phyloP scores from a whole-genome alignment of 2,888 invertebrate species.

The Amiota minor region DNA sequence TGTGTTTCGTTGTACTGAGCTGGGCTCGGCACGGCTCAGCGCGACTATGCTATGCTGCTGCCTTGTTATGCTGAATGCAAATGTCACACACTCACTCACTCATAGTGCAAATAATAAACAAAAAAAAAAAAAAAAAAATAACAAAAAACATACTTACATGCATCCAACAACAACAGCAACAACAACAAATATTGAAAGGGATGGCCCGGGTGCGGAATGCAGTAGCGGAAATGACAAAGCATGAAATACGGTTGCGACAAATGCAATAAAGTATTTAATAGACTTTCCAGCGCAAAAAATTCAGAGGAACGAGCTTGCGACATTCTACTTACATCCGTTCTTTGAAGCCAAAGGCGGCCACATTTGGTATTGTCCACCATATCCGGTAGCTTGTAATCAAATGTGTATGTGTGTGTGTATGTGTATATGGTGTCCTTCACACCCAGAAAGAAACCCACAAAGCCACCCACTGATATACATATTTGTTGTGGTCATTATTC shows the following conservation, averaged over 20 bases:
- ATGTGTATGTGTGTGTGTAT: not conserved
- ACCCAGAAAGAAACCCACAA: no score
- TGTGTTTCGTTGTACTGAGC: not conserved
- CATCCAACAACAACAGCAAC: slow-evolving; percentile 10
- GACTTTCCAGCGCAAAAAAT: slow-evolving; percentile 49
- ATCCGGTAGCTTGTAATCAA: not conserved
- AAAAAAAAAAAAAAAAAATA: slow-evolving; percentile 39
- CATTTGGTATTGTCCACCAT: not conserved
- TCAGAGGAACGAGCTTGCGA: not conserved
- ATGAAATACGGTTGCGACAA: slow-evolving; percentile 69
- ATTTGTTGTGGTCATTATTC: slow-evolving; percentile 15
- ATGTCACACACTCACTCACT: slow-evolving; percentile 20
- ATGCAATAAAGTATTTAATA: slow-evolving; percentile 72
- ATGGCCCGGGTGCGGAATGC: slow-evolving; percentile 57
- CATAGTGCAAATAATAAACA: slow-evolving; percentile 4
- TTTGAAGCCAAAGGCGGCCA: not conserved
- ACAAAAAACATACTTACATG: slow-evolving; percentile 44
- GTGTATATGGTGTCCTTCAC: not conserved
- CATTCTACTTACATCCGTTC: not conserved
- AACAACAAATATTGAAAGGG: slow-evolving; percentile 35
- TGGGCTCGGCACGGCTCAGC: no score
- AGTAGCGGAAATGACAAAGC: slow-evolving; percentile 65
- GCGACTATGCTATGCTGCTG: not conserved
- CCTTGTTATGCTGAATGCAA: slow-evolving; percentile 27
- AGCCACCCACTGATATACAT: not conserved